Evolutionary conservation across 2,888 invertebrate genomes (phyloP).

Genomic region (Petrolisthes cinctipes): DNA sequence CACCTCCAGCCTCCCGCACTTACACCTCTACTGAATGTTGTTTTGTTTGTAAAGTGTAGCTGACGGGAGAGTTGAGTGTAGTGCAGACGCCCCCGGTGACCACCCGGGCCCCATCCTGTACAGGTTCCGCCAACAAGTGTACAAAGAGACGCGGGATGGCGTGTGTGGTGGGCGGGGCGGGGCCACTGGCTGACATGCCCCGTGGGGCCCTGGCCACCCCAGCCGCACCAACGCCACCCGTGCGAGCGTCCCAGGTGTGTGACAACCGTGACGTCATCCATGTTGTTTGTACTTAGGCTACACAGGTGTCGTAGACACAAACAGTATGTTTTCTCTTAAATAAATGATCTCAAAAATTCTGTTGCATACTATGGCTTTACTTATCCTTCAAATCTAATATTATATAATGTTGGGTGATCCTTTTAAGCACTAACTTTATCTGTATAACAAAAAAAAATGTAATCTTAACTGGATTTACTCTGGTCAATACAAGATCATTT

Average conservation of each 20-base stretch:
- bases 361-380: conserved; percentile 42
- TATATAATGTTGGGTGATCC: no score
- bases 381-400: background rate
- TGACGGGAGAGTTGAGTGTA: background rate
- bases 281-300: conserved; percentile 63
- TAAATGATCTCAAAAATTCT: conserved; percentile 63
- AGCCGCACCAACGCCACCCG: conserved; percentile 42
- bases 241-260: conserved; percentile 59
- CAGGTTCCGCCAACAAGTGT: conserved; percentile 59
- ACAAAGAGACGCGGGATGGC: conserved; percentile 47
- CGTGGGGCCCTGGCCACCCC: conserved; percentile 2
- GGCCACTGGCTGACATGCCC: conserved; percentile 22
- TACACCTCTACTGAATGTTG: conserved; percentile 46
- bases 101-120: conserved; percentile 28
- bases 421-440: no score
- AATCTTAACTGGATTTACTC: background rate
- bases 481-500: no score
- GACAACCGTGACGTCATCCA: conserved; percentile 60
- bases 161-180: conserved; percentile 34
- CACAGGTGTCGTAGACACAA: conserved; percentile 63
- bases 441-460: background rate
- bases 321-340: conserved; percentile 63
- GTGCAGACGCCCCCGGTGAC: conserved; percentile 23
- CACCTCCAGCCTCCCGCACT: conserved; percentile 27
- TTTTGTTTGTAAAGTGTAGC: conserved; percentile 43